Base-by-base conservation (phyloP, 2,888 invertebrate genomes). In the Anagyrus pseudococci region DNA sequence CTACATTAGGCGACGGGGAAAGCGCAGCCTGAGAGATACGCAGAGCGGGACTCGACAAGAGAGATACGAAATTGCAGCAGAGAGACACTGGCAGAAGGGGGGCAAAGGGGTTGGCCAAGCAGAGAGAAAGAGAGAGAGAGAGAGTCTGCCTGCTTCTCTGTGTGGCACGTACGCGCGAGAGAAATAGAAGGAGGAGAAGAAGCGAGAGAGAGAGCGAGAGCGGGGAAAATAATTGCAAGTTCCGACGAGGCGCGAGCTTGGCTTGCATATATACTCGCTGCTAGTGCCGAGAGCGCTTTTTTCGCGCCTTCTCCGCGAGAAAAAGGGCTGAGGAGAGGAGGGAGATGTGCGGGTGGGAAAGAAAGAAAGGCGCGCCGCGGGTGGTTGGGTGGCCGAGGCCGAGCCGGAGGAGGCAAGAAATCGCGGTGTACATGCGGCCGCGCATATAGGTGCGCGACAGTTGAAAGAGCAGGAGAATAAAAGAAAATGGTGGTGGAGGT, bases 161-260 rank as follows among this genome's bases (percentile, higher is more conserved):
- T n/a, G n/a, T n/a, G n/a, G n/a, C n/a, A n/a, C n/a, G n/a, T n/a
- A n/a, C n/a, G n/a, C n/a, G 29, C 6, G 29, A 29, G 29, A 29
- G 29, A 10, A 29, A 7, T 4, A 10, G 25, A 25, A 29, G 2
- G 25, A 52, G 17, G 37, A 55, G 54, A 58, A 37, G 48, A 44
- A 44, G 63, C 37, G 47, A 54, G 66, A 49, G 49, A 15, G n/a
- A n/a, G 74, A 75, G 74, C 76, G 77, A 73, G 72, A n/a, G 73
- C 70, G 71, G 77, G 71, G 75, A 78, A 79, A 79, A 80, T 80
- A 80, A 80, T 79, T 79, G 77, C 79, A 73, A 76, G 77, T 79
- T 78, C 76, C 75, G 75, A 73, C 73, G 70, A 68, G 66, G 71
- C 68, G 64, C 62, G 29, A 67, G n/a, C n/a, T n/a, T n/a, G n/a